phyloP scores from a whole-genome alignment of 1,140 invertebrate species.

The Pogonus chalceus region DNA sequence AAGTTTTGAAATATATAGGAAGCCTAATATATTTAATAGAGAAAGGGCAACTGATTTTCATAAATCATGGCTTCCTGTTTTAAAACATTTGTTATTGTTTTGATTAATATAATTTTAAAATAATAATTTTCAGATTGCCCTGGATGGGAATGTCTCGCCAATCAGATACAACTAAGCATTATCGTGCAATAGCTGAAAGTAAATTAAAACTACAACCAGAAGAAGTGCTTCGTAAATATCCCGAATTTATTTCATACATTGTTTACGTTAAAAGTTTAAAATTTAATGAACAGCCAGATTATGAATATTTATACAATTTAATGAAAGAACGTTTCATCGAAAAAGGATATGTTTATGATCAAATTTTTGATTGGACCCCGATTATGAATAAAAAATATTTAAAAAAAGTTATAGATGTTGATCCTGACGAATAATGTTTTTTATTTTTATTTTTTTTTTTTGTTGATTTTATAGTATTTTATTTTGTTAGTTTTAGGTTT shows the following conservation, averaged over 20 bases:
- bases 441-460: too few species aligned
- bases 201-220: background rate
- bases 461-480: too few species aligned
- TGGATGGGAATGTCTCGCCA: background rate
- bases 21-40: too few species aligned
- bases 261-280: background rate
- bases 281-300: background rate
- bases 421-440: background rate
- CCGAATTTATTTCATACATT: background rate
- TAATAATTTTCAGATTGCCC: too few species aligned
- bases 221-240: background rate
- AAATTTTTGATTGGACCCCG: background rate
- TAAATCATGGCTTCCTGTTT: too few species aligned
- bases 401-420: background rate
- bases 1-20: too few species aligned
- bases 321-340: background rate
- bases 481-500: background rate
- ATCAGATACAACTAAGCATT: background rate
- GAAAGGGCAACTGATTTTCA: too few species aligned
- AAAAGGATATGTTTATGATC: background rate
- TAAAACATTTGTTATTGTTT: too few species aligned
- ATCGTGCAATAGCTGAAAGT: background rate
- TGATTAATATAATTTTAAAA: too few species aligned
- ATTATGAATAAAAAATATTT: background rate
- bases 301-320: background rate